Evolutionary conservation across 2,888 invertebrate species (phyloP).

Genomic region (Melanophora roralis): DNA sequence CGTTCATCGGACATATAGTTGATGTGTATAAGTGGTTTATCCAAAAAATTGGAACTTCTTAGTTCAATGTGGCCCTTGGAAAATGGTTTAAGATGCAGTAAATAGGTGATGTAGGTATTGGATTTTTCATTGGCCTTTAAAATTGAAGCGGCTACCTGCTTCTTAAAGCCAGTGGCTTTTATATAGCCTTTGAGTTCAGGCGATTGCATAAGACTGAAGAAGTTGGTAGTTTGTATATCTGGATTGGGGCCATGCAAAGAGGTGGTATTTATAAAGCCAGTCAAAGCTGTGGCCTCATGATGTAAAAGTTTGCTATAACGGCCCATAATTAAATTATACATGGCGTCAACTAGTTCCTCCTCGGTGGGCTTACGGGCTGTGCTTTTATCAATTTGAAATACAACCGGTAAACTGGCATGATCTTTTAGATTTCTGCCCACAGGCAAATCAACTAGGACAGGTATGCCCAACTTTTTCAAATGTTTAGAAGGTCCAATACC

Average conservation of each 20-base stretch:
- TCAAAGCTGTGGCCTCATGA: constrained; percentile 78
- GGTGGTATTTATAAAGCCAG: constrained; percentile 81
- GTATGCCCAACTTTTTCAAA: constrained; percentile 69
- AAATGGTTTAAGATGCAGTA: constrained; percentile 76
- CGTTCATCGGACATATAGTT: constrained; percentile 80
- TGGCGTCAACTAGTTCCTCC: constrained; percentile 75
- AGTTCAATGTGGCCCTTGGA: constrained; percentile 79
- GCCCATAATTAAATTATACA: constrained; percentile 78
- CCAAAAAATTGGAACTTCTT: constrained; percentile 78
- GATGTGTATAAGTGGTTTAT: constrained; percentile 80
- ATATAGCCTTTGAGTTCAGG: constrained; percentile 73
- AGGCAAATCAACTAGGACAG: constrained; percentile 70
- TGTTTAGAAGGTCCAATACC: constrained; percentile 74
- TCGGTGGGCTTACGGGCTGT: constrained; percentile 74
- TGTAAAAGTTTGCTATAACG: constrained; percentile 78
- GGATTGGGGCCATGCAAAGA: constrained; percentile 78
- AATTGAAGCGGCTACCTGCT: constrained; percentile 72
- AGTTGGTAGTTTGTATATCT: constrained; percentile 80
- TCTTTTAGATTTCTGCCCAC: constrained; percentile 90
- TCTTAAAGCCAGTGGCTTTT: constrained; percentile 72
- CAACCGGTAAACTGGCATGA: constrained; percentile 82
- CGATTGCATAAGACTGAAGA: constrained; percentile 77
- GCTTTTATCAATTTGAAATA: constrained; percentile 78
- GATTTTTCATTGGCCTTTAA: constrained; percentile 71
- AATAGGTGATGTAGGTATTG: constrained; percentile 72